A percentile compares a stretch with the other conserved stretches of the same genome.
Conservation (phyloP, 2,888 invertebrate species). For the Acleris laterana region DNA sequence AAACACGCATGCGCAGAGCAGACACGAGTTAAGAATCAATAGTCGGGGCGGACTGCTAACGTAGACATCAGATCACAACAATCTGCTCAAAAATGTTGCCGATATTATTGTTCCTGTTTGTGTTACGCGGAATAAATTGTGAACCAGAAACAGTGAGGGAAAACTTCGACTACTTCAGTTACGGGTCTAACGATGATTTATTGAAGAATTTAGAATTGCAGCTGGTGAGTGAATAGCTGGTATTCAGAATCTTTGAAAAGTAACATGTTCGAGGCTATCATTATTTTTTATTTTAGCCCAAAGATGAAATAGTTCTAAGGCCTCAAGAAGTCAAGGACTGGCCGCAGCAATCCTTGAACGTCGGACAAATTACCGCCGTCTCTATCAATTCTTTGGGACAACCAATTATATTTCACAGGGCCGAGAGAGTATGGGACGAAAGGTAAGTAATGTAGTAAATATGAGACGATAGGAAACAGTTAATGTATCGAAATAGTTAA, state of each 20-base stretch:
- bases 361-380: constrained; percentile 95
- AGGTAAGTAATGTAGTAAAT: constrained; percentile 69
- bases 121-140: constrained; percentile 58
- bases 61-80: constrained; percentile 61
- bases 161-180: constrained; percentile 76
- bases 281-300: constrained; percentile 58
- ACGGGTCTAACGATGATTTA: constrained; percentile 71
- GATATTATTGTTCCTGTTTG: constrained; percentile 54
- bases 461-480: no score
- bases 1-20: constrained; percentile 68
- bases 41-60: constrained; percentile 56
- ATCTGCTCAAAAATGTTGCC: constrained; percentile 65
- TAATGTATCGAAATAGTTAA: no score
- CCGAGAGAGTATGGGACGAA: constrained; percentile 90
- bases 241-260: constrained; percentile 1
- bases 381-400: constrained; percentile 91
- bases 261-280: not conserved
- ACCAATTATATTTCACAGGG: constrained; percentile 94
- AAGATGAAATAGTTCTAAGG: constrained; percentile 80
- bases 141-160: constrained; percentile 79
- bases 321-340: constrained; percentile 87
- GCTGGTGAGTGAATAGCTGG: constrained; percentile 58
- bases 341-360: constrained; percentile 84
- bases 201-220: constrained; percentile 72
- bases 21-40: constrained; percentile 66